A percentile compares a stretch with the other conserved stretches of the same genome.
Evolutionary conservation across 2,797 vertebrate genomes (phyloP).

Genomic region (Telmatherina bonti): DNA sequence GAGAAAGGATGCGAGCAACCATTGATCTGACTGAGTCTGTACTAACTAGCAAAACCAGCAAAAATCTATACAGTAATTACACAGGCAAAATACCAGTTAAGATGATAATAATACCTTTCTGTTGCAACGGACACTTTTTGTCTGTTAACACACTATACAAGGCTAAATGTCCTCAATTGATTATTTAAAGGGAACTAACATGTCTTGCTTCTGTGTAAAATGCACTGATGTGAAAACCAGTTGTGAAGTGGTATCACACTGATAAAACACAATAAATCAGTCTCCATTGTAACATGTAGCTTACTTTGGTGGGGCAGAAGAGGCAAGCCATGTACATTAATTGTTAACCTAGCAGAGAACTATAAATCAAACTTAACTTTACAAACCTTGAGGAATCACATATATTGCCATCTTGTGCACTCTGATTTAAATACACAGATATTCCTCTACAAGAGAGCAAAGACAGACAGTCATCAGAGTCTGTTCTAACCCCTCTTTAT

Average conservation of each 20-base stretch:
- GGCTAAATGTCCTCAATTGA: neutral
- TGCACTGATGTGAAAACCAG: no score
- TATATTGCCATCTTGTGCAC: slow-evolving; percentile 11
- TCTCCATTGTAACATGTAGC: no score
- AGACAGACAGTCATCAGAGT: slow-evolving; percentile 36
- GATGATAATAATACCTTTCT: neutral
- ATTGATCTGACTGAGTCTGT: neutral
- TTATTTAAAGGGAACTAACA: neutral
- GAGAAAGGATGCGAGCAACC: neutral
- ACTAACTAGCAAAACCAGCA: neutral
- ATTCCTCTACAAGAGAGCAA: slow-evolving; percentile 23
- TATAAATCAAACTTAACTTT: slow-evolving; percentile 5
- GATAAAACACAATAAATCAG: neutral
- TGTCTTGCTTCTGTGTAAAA: neutral
- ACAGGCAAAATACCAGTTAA: neutral
- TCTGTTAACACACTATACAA: neutral
- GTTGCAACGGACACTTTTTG: neutral
- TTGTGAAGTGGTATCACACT: neutral
- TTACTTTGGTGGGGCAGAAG: no score
- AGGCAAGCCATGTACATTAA: no score
- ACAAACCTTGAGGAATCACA: slow-evolving; percentile 40
- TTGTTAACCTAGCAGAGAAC: neutral
- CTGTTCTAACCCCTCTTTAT: slow-evolving; percentile 49
- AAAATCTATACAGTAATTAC: neutral
- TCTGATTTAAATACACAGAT: slow-evolving; percentile 23